Percentiles rank a stretch among this genome's conserved stretches.
phyloP scores from a whole-genome alignment of 1,140 invertebrate genomes.

The Hylaeus anthracinus region DNA sequence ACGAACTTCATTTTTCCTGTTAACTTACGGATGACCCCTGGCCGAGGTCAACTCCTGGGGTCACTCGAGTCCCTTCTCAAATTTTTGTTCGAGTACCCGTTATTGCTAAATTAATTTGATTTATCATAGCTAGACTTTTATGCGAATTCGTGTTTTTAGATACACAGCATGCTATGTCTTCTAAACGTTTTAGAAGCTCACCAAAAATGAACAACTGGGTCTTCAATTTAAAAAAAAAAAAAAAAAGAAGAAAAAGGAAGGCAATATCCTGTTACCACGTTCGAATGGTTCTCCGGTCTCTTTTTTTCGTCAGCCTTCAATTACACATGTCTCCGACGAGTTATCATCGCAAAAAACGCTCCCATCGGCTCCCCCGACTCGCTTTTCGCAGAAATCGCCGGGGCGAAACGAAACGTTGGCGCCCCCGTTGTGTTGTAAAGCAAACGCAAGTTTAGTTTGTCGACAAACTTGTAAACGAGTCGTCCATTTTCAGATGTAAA shows the following conservation, averaged over 20 bases:
- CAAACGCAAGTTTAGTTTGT: constrained; percentile 10
- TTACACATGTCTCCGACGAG: constrained; percentile 1
- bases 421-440: background rate
- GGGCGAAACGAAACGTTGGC: background rate
- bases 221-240: constrained; percentile 6
- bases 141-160: no score
- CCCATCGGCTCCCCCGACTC: background rate
- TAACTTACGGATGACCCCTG: no score
- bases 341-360: background rate
- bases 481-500: background rate
- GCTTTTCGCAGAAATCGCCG: constrained; percentile 1
- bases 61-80: no score
- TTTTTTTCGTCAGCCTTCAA: constrained; percentile 1
- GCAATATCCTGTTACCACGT: background rate
- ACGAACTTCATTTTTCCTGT: no score
- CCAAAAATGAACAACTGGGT: background rate
- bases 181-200: background rate
- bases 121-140: no score
- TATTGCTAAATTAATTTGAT: no score
- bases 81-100: no score
- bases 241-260: no score
- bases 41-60: no score
- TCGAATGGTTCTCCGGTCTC: no score
- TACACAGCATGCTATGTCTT: no score
- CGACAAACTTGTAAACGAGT: constrained; percentile 17